These are phyloP conservation scores for Drosophila acutilabella DNA, from an alignment of 2,888 invertebrate species.

Conservation along the genomic window DNA sequence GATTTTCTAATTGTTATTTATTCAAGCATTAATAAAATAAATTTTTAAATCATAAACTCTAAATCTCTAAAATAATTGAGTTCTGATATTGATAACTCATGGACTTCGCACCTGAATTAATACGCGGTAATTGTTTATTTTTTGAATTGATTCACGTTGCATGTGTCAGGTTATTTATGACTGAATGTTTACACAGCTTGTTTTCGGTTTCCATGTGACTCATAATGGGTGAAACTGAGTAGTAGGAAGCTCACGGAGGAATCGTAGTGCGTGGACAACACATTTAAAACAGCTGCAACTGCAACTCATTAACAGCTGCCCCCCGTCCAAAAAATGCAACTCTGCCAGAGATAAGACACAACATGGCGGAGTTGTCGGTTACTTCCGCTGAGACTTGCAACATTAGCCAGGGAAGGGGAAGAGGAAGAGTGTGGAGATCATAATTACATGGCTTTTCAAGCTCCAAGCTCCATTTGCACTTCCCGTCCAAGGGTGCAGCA, in stretches of 20 bases:
- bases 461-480: constrained; percentile 72
- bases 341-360: constrained; percentile 21
- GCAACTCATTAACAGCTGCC: constrained; percentile 54
- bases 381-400: constrained; percentile 46
- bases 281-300: constrained; percentile 34
- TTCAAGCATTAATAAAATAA: not conserved
- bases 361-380: constrained; percentile 7
- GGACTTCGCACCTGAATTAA: not conserved
- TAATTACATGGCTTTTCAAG: constrained; percentile 66
- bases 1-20: too few species aligned
- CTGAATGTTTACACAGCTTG: constrained; percentile 60
- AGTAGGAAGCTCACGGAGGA: constrained; percentile 16
- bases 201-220: constrained; percentile 5
- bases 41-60: not conserved
- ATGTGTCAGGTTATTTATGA: constrained; percentile 26
- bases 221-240: constrained; percentile 12
- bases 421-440: constrained; percentile 14
- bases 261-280: constrained; percentile 22
- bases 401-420: not conserved
- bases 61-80: not conserved
- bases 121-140: constrained; percentile 4
- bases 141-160: constrained; percentile 5
- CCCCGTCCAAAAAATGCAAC: constrained; percentile 24
- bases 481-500: constrained; percentile 61
- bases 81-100: not conserved